phyloP scores from a whole-genome alignment of 2,113 vertebrate genomes.

The Hippopotamus amphibius region DNA sequence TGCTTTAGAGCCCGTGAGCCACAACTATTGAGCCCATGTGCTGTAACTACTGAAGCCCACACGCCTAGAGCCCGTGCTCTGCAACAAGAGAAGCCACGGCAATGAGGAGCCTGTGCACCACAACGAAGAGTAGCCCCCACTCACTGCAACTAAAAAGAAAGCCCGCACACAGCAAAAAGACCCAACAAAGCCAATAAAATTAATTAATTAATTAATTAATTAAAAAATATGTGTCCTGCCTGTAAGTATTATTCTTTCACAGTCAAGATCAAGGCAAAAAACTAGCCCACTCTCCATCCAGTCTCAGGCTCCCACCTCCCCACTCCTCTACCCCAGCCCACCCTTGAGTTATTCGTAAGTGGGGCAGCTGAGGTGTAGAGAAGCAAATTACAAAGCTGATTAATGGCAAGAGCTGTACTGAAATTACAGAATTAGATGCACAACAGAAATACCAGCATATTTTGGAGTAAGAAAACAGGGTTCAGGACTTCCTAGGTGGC shows the following conservation, averaged over 20 bases:
- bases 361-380: neutral
- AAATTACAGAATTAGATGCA: neutral
- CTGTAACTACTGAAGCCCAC: no score
- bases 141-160: no score
- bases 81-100: no score
- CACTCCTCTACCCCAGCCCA: neutral
- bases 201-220: no score
- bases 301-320: neutral
- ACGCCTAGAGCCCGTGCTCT: no score
- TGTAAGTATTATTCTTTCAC: neutral
- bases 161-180: no score
- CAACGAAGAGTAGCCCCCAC: no score
- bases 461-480: neutral
- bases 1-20: no score
- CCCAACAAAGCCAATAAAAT: no score
- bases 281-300: neutral
- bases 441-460: neutral
- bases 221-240: neutral
- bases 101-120: no score
- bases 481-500: neutral
- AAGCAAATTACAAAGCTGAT: neutral
- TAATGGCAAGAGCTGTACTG: neutral
- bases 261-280: neutral
- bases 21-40: no score
- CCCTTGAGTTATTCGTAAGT: neutral